Conservation (phyloP, 2,113 vertebrate genomes). For the Polypterus bichir region DNA sequence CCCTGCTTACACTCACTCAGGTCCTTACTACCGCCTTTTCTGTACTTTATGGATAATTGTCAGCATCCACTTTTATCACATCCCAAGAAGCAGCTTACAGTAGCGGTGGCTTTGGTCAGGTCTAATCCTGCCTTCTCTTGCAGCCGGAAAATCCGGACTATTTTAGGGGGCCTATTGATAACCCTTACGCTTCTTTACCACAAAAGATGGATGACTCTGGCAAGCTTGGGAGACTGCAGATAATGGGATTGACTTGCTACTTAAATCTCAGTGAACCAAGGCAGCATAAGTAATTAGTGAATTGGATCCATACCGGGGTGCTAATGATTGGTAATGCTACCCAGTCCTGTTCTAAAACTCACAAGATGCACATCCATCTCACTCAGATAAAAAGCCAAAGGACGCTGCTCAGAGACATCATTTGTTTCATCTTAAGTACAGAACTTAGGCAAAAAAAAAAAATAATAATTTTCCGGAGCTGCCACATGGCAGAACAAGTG, state of each 20-base stretch:
- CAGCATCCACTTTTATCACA: conserved; percentile 56
- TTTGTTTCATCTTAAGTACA: conserved; percentile 47
- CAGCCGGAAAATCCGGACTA: conserved; percentile 60
- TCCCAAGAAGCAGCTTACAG: conserved; percentile 49
- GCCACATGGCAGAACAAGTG: conserved; percentile 66
- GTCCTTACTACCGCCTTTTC: conserved; percentile 25
- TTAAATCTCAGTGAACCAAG: conserved; percentile 95
- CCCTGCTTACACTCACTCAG: not conserved
- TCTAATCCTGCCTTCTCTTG: conserved; percentile 53
- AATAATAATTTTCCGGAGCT: conserved; percentile 68
- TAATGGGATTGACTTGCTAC: conserved; percentile 93
- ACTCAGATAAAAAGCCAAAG: conserved; percentile 52
- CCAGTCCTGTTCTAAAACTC: conserved; percentile 56
- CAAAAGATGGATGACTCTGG: conserved; percentile 64
- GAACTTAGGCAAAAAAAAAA: conserved; percentile 40
- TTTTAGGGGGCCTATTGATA: conserved; percentile 66
- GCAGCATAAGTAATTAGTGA: conserved; percentile 93
- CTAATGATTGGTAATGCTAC: conserved; percentile 87
- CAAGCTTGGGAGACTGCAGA: conserved; percentile 82
- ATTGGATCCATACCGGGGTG: conserved; percentile 83
- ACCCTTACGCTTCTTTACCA: conserved; percentile 62
- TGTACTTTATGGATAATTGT: conserved; percentile 50
- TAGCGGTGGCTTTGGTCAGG: conserved; percentile 46
- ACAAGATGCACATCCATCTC: conserved; percentile 61
- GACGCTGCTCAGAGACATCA: conserved; percentile 34